phyloP scores from a whole-genome alignment of 2,888 invertebrate genomes.

The Pristionchus maxplancki region DNA sequence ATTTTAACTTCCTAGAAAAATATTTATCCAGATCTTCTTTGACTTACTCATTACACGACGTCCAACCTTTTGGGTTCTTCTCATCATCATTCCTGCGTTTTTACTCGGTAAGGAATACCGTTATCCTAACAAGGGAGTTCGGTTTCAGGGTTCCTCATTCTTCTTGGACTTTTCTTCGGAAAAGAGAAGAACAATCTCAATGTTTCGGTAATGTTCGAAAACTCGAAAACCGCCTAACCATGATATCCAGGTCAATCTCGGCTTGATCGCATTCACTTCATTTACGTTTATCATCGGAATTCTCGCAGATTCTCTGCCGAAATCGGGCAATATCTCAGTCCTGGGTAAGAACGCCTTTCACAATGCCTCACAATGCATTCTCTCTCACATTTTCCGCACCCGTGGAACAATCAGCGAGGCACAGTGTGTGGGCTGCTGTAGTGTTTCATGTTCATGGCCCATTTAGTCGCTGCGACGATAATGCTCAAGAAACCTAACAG shows the following conservation, averaged over 20 bases:
- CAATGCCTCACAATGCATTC: too few species aligned
- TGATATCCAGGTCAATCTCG: slow-evolving; percentile 14
- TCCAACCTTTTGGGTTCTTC: background rate
- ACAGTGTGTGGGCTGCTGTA: too few species aligned
- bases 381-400: too few species aligned
- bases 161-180: slow-evolving; percentile 25
- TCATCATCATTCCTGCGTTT: background rate
- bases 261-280: slow-evolving; percentile 23
- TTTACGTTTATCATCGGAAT: slow-evolving; percentile 39
- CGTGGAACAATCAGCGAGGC: too few species aligned
- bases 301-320: slow-evolving; percentile 30
- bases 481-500: too few species aligned
- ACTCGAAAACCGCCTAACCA: too few species aligned
- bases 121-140: background rate
- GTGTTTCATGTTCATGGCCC: too few species aligned
- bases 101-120: background rate
- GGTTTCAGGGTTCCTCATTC: slow-evolving; percentile 31
- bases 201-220: slow-evolving; percentile 14
- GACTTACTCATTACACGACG: slow-evolving; percentile 15
- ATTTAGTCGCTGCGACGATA: too few species aligned
- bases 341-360: too few species aligned
- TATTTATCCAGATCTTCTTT: background rate
- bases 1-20: background rate
- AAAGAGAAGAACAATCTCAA: slow-evolving; percentile 9
- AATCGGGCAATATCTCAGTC: background rate